Base-by-base conservation (phyloP, 2,113 vertebrate genomes). In the Rhizomys pruinosus region DNA sequence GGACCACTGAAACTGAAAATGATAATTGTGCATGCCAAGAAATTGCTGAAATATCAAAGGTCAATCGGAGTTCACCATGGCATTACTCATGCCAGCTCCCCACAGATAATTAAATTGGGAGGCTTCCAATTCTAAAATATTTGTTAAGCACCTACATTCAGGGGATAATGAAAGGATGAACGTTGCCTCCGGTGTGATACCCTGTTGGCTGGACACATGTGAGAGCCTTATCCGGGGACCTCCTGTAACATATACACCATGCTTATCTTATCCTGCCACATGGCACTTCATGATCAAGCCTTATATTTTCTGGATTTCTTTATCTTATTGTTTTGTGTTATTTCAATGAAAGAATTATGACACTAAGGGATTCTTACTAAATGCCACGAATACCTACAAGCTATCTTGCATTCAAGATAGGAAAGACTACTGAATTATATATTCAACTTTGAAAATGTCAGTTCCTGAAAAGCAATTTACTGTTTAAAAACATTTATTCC, bases 401-500 rank as follows among this genome's bases (percentile, higher is more conserved):
- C 19, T 42, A 47, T 2, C n/a, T 80, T 72, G 22, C 87, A 59
- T 68, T 87, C 44, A 47, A 66, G 34, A 81, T 8, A 88, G 68
- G 12, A 77, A 95, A 92, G 59, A 63, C 10, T 74, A 71, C 7
- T 25, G 34, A 57, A 69, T 61, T 86, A 39, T 52, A 47, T 68
- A 71, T 77, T 89, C 42, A 27, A 57, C 37, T 79, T 69, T 87
- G 39, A 80, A 84, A 29, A 71, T 11, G 68, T 87, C 2, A 59
- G 20, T 90, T 23, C 4, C 27, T 84, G 0, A 37, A 89, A 57
- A 44, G 32, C 55, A 84, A 76, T 79, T 69, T 93, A 2, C 59
- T 85, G 22, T 93, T 89, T 87, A 87, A 95, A 80, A 95, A 20
- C 68, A 32, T 66, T 71, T 81, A 9, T 59, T 85, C 32, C 29